phyloP scores from a whole-genome alignment of 2,113 vertebrate genomes.

The Solea senegalensis region DNA sequence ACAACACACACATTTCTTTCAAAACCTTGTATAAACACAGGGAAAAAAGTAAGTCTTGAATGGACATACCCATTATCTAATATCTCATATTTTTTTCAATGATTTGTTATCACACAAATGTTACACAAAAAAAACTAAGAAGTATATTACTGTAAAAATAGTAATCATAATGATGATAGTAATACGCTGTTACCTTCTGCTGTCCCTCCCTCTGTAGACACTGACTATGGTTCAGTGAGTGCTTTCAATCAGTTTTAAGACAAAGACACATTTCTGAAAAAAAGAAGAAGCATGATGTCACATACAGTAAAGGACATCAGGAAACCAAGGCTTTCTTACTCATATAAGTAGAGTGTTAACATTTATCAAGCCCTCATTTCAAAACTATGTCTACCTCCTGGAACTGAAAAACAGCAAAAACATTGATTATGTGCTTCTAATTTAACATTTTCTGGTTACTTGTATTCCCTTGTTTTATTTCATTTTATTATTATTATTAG shows the following conservation, averaged over 20 bases:
- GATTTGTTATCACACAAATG: background rate
- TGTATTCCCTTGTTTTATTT: too few species aligned
- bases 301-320: constrained; percentile 24
- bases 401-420: too few species aligned
- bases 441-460: too few species aligned
- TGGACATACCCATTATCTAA: too few species aligned
- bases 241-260: background rate
- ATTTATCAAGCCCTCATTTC: too few species aligned
- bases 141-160: background rate
- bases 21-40: too few species aligned
- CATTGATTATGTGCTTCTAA: too few species aligned
- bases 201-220: background rate
- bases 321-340: constrained; percentile 26
- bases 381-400: too few species aligned
- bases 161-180: background rate
- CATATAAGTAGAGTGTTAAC: background rate
- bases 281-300: constrained; percentile 61
- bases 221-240: background rate
- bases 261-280: constrained; percentile 33
- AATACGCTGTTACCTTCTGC: constrained; percentile 31
- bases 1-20: background rate
- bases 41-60: too few species aligned
- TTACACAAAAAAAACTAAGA: background rate
- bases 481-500: too few species aligned
- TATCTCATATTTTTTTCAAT: background rate